Evolutionary conservation across 2,888 invertebrate species (phyloP), one percentile per base, ranked within the genome.

Genomic region (Augochlorella aurata): DNA sequence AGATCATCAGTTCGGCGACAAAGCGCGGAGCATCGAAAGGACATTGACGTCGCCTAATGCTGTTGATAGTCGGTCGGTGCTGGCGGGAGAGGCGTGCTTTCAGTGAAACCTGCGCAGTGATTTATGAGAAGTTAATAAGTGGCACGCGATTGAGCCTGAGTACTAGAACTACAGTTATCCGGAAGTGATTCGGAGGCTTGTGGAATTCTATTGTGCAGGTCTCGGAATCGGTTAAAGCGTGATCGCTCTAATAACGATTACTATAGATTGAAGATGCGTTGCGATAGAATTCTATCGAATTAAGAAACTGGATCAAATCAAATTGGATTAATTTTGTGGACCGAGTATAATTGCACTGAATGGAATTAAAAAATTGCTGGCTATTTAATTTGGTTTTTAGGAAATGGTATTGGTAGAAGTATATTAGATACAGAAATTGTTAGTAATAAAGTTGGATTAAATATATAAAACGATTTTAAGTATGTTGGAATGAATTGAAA

Each of bases 81-180:
- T 24, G 58, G 14, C 2, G 58, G 14, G 21, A 58, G 58, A 58
- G 58, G 12, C 58, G 12, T 14, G 24, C 21, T 24, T 58, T 24
- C 24, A 58, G 58, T 24, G 58, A 58, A 58, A 58, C 24, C 14
- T 58, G 58, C 4, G 58, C 4, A 1, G 14, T 24, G 58, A 58
- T 58, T 58, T 58, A 58, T 58, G 58, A 24, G 58, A 54, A 54
- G 54, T 54, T 54, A 54, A 54, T 54, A 54, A 54, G 21, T 54
- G 21, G 54, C 1, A 5, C 54, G 21, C 54, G 54, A 54, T 54
- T 24, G 54, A 54, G 21, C 5, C 12, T 21, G 54, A 54, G 54
- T 7, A 54, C 12, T 54, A 14, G 21, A 54, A 5, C 14, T 1
- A 54, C 21, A 54, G 54, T 21, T 58, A 58, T 24, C 21, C 58